These are phyloP conservation scores for Campoletis raptor DNA, from an alignment of 2,888 invertebrate species.

Conservation along the genomic window DNA sequence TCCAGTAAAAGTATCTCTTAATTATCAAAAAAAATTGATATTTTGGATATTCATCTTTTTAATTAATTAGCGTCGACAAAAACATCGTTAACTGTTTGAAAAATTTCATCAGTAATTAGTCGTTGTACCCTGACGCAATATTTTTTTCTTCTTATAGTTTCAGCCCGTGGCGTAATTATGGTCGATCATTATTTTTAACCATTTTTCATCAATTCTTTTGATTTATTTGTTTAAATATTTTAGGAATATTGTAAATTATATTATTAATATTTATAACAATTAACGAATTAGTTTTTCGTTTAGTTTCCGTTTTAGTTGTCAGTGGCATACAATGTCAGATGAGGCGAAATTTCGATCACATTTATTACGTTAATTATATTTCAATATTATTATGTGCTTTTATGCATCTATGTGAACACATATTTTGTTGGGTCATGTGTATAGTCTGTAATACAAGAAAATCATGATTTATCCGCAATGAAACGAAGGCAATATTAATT, in stretches of 20 bases:
- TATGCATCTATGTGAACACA: background rate
- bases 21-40: background rate
- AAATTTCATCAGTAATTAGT: conserved; percentile 12
- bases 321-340: background rate
- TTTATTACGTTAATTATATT: background rate
- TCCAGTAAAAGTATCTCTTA: background rate
- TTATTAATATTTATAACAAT: background rate
- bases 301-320: background rate
- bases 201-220: background rate
- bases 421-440: conserved; percentile 6
- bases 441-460: conserved; percentile 29
- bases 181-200: background rate
- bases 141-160: background rate
- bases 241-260: background rate
- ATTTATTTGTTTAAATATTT: background rate
- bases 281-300: background rate
- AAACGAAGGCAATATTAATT: conserved; percentile 56
- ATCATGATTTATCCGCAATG: conserved; percentile 41
- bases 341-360: background rate
- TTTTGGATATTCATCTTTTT: background rate
- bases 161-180: background rate
- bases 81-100: background rate
- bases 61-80: background rate
- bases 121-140: conserved; percentile 28
- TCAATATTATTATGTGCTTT: background rate